Conservation (phyloP, 2,888 invertebrate species). For the Polydrusus pterygomalis region DNA sequence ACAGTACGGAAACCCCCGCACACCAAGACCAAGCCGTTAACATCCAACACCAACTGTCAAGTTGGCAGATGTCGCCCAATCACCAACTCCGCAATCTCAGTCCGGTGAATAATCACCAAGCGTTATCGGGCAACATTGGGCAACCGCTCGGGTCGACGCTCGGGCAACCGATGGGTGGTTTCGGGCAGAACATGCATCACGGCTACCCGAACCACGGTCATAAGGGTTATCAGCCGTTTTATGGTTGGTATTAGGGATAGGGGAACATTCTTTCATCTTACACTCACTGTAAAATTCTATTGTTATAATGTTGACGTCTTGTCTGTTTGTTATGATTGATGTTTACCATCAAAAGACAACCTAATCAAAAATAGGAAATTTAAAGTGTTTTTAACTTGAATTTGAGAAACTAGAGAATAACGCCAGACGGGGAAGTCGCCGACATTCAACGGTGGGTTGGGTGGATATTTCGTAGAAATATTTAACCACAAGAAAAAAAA, state of each 20-base stretch:
- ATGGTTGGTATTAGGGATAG: conserved; percentile 66
- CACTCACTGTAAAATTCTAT: too few relatives aligned
- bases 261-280: too few relatives aligned
- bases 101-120: conserved; percentile 59
- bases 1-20: conserved; percentile 63
- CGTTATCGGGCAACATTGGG: conserved; percentile 31
- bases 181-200: conserved; percentile 64
- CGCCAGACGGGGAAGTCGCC: too few relatives aligned
- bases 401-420: too few relatives aligned
- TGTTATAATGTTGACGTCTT: too few relatives aligned
- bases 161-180: conserved; percentile 58
- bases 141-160: conserved; percentile 29
- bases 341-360: too few relatives aligned
- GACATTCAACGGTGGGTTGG: too few relatives aligned
- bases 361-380: too few relatives aligned
- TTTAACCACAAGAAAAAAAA: too few relatives aligned
- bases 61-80: conserved; percentile 61
- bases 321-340: too few relatives aligned
- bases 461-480: too few relatives aligned
- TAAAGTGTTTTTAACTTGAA: too few relatives aligned
- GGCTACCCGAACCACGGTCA: conserved; percentile 61
- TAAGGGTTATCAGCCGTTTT: conserved; percentile 65
- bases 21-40: conserved; percentile 42
- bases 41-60: conserved; percentile 49
- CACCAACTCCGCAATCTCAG: conserved; percentile 64